These are phyloP conservation scores for Anguilla megastoma DNA, from an alignment of 2,797 vertebrate genomes.

Conservation along the genomic window DNA sequence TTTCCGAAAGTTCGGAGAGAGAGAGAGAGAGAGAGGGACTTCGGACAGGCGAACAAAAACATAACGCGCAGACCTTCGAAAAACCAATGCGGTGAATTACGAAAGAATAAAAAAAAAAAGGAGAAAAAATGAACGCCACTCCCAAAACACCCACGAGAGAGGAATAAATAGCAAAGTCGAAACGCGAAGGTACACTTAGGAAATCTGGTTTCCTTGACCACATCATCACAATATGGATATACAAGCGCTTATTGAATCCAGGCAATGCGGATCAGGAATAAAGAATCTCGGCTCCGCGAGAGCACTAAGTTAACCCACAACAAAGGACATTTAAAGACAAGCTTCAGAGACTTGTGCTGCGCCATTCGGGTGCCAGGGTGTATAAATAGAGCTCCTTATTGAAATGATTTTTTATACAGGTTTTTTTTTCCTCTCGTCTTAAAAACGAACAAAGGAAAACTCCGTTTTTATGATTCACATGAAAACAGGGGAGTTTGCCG, in stretches of 20 bases:
- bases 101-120: slow-evolving; percentile 22
- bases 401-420: slow-evolving; percentile 69
- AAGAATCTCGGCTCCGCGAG: slow-evolving; percentile 79
- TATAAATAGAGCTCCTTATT: slow-evolving; percentile 50
- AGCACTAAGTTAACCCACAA: slow-evolving; percentile 88
- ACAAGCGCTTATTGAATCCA: slow-evolving; percentile 94
- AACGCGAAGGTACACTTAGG: slow-evolving; percentile 84
- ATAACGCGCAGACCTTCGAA: slow-evolving; percentile 45
- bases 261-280: slow-evolving; percentile 79
- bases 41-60: slow-evolving; percentile 45
- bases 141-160: slow-evolving; percentile 33
- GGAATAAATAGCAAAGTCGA: slow-evolving; percentile 61
- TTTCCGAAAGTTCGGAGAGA: background rate
- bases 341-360: slow-evolving; percentile 62
- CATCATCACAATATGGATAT: slow-evolving; percentile 85
- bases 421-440: slow-evolving; percentile 53
- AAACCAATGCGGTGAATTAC: slow-evolving; percentile 70
- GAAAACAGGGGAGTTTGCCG: background rate
- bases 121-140: slow-evolving; percentile 31
- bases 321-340: slow-evolving; percentile 79
- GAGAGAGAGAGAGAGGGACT: slow-evolving; percentile 5
- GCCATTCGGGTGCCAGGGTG: slow-evolving; percentile 23
- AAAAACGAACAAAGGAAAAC: slow-evolving; percentile 25
- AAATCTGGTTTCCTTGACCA: slow-evolving; percentile 83
- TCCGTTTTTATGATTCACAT: slow-evolving; percentile 13